Base-by-base conservation (phyloP, 2,113 vertebrate genomes). In the Anas platyrhynchos region DNA sequence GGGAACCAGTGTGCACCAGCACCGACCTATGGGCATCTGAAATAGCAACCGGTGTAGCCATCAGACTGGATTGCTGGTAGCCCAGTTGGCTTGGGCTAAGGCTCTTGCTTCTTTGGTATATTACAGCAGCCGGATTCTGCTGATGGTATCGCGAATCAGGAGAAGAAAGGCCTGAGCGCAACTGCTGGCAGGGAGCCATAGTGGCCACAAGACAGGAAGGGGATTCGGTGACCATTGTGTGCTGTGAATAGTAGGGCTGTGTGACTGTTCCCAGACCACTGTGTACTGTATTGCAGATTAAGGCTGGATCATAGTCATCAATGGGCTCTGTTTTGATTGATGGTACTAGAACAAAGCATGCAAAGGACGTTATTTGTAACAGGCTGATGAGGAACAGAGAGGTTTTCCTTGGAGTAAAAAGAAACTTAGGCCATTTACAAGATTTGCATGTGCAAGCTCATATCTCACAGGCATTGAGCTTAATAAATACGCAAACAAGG, bases 301-400 rank as follows among this genome's bases (percentile, higher is more conserved):
- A 97, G 86, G 98, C 96, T 26, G 98, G 97, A 95, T 99, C 99
- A 48, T 99, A 99, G 89, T 99, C 99, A 83, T 99, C 99, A 26
- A 98, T 86, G 61, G 99, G 99, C 96, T 99, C 99, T 5, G 99
- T 99, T 98, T 99, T 99, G 96, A 99, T 99, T 96, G 99, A 98
- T 21, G 99, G 98, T 96, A 99, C 99, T 99, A 98, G 94, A 98
- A 97, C 41, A 96, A 93, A 97, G 96, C 90, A 97, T 74, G 96
- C 22, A 87, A 92, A 97, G 93, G 81, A 90, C 15, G 5, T 90
- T 77, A 62, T 61, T 93, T 7, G 93, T 56, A 88, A 95, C 2
- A 3, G 68, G 89, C 85, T 26, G 15, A 26, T 32, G 55, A n/a
- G 22, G 62, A 63, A 77, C 61, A 17, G 9, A 84, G 6, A 88